Conservation (phyloP, 1,140 invertebrate genomes). For the Drosophila azteca region DNA sequence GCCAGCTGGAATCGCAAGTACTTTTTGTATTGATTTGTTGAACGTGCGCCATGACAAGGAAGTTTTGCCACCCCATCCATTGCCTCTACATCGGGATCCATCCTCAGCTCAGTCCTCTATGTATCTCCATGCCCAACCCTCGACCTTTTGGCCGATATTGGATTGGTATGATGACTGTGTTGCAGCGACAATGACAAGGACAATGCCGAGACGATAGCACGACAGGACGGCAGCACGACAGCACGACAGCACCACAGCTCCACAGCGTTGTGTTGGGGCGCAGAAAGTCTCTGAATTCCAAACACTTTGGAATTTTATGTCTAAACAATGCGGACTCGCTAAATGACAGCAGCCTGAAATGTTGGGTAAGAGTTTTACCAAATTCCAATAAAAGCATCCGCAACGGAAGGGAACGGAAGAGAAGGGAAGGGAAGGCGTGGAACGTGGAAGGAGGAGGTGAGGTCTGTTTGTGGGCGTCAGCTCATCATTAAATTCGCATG, state of each 20-base stretch:
- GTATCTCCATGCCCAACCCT: neutral
- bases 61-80: constrained; percentile 14
- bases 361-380: constrained; percentile 67
- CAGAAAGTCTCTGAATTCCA: constrained; percentile 64
- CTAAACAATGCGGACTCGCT: constrained; percentile 70
- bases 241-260: too few species aligned
- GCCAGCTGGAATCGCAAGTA: constrained; percentile 30
- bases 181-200: constrained; percentile 1
- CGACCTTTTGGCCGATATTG: constrained; percentile 27
- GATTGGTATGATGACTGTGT: constrained; percentile 27
- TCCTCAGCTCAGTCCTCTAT: neutral
- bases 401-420: neutral
- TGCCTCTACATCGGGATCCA: neutral
- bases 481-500: constrained; percentile 1
- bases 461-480: neutral
- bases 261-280: constrained; percentile 18
- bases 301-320: constrained; percentile 77
- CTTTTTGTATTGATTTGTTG: constrained; percentile 65
- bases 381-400: constrained; percentile 58
- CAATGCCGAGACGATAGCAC: constrained; percentile 16
- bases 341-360: constrained; percentile 71
- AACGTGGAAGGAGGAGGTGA: neutral
- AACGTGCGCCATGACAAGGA: constrained; percentile 42
- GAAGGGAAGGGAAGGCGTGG: constrained; percentile 5
- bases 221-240: neutral